phyloP scores from a whole-genome alignment of 2,113 vertebrate species.

The Mus musculus region DNA sequence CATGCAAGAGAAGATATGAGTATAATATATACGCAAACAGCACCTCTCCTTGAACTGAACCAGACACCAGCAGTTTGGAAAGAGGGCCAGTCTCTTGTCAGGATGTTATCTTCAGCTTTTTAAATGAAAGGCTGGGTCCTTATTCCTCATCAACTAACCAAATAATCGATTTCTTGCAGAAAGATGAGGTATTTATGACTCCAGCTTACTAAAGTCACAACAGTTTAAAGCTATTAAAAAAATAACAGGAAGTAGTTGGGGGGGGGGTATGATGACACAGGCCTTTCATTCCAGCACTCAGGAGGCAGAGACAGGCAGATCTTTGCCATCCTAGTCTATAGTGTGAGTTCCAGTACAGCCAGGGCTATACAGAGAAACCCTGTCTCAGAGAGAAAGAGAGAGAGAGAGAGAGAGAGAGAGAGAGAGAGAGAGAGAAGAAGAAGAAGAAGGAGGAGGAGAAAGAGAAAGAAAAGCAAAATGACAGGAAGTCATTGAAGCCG shows the following conservation, averaged over 20 bases:
- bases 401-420: too few species aligned
- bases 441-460: too few species aligned
- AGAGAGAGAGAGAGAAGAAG: too few species aligned
- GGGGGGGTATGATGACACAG: background rate
- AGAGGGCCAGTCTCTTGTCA: background rate
- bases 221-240: background rate
- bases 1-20: conserved; percentile 40
- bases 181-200: background rate
- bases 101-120: background rate
- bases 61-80: background rate
- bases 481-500: background rate
- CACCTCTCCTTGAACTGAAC: background rate
- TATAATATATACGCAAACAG: background rate
- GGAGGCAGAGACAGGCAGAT: background rate
- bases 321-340: background rate
- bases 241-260: too few species aligned
- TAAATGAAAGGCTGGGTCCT: background rate
- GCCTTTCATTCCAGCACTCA: background rate
- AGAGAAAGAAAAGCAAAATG: background rate
- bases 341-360: background rate
- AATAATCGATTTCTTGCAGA: background rate
- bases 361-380: too few species aligned
- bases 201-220: background rate
- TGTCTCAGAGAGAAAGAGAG: background rate
- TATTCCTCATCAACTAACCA: background rate